Evolutionary conservation across 2,888 invertebrate species (phyloP), one percentile per base, ranked within the genome.

Genomic region (Camptogramma bilineatum): DNA sequence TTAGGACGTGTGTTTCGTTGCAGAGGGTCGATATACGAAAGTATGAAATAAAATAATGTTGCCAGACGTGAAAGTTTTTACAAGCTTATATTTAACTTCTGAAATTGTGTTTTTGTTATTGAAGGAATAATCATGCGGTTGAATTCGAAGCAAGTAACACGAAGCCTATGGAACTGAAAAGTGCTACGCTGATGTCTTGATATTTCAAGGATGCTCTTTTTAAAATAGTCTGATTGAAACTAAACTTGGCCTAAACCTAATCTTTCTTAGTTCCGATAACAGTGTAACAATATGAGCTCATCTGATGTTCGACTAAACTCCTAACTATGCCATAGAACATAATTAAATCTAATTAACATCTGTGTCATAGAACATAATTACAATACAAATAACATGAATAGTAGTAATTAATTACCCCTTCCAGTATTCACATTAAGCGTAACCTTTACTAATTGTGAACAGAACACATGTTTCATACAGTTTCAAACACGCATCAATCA

Each of bases 401-500:
- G 34, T 13, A 39, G 34, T 3, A 39, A 39, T 39, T 39, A 39
- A 3, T 0, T 28, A 28, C 28, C 34, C 34, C 13, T 39, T 39
- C 13, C 34, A 39, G 0, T 5, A 8, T 39, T 39, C 34, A 13
- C 34, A 39, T 39, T 39, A 39, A 7, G 28, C 7, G 13, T 39
- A 39, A 39, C 34, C 34, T 39, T 13, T 4, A 39, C 13, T 28
- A 39, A 13, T 39, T 39, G 34, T 13, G 34, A 28, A 5, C 34
- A 39, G 13, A 50, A 28, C 44, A 24, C 52, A 24, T 28, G 42
- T 59, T 50, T 62, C 13, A 59, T 53, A 28, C 28, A 62, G 53
- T 66, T 66, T 18, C 2, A 46, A 64, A 66, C 44, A 47, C 18
- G 28, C 59, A 71, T 71, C 66, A 66, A 71, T 68, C 68, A 68